Percentiles rank a stretch among this genome's conserved stretches.
These are phyloP conservation scores for Parnassius apollo DNA, from an alignment of 2,888 invertebrate species.

Conservation along the genomic window DNA sequence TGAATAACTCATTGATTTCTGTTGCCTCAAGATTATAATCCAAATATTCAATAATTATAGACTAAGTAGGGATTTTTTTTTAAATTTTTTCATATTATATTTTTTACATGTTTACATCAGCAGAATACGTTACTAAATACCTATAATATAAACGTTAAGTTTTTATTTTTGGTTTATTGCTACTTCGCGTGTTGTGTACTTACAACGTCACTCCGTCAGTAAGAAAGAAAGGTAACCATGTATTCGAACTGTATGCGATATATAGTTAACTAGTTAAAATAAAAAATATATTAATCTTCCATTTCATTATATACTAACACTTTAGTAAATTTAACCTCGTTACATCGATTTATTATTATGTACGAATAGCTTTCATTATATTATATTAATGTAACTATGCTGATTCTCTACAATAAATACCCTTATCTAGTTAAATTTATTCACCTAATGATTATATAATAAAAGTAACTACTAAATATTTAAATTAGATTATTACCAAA, in stretches of 20 bases:
- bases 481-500: constrained; percentile 80
- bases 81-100: constrained; percentile 53
- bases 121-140: constrained; percentile 77
- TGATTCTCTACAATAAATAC: constrained; percentile 78
- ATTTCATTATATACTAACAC: constrained; percentile 69
- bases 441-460: constrained; percentile 78
- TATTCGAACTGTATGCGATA: constrained; percentile 68
- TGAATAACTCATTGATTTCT: constrained; percentile 64
- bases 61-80: constrained; percentile 78
- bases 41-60: constrained; percentile 70
- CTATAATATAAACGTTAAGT: constrained; percentile 73
- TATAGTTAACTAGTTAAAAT: constrained; percentile 78
- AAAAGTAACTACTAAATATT: constrained; percentile 76
- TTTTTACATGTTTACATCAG: constrained; percentile 76
- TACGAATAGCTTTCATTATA: constrained; percentile 73
- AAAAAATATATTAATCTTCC: constrained; percentile 79
- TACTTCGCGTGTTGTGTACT: constrained; percentile 68
- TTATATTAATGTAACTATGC: constrained; percentile 75
- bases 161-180: constrained; percentile 81
- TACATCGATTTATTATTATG: constrained; percentile 76
- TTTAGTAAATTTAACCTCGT: constrained; percentile 67
- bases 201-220: constrained; percentile 45
- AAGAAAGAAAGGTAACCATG: constrained; percentile 60
- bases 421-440: constrained; percentile 74
- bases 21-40: constrained; percentile 68